These are phyloP conservation scores for Liolophura sinensis DNA, from an alignment of 1,140 invertebrate species.

Conservation along the genomic window DNA sequence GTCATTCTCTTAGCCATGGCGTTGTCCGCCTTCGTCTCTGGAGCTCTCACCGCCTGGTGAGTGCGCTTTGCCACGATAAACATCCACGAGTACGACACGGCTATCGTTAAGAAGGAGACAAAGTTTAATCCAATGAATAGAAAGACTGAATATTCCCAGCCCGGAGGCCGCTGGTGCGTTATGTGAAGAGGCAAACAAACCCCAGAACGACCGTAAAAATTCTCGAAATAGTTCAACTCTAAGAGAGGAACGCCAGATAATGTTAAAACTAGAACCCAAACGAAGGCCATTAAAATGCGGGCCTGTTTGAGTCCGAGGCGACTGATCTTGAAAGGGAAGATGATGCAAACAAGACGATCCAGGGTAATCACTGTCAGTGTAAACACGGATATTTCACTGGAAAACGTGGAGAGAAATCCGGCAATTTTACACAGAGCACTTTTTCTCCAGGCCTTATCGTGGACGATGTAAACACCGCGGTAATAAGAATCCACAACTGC, in stretches of 20 bases:
- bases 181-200: conserved; percentile 67
- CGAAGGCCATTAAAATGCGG: conserved; percentile 56
- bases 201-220: conserved; percentile 67
- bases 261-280: conserved; percentile 60
- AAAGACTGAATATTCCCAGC: conserved; percentile 68
- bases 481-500: conserved; percentile 62
- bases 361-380: conserved; percentile 67
- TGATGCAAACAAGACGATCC: conserved; percentile 65
- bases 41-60: conserved; percentile 55
- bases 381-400: conserved; percentile 69
- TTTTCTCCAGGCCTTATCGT: conserved; percentile 62
- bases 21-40: conserved; percentile 55
- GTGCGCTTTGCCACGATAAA: conserved; percentile 63
- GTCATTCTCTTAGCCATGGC: conserved; percentile 65
- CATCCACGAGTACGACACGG: conserved; percentile 65
- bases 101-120: conserved; percentile 63
- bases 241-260: conserved; percentile 61
- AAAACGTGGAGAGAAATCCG: conserved; percentile 71
- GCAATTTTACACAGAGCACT: conserved; percentile 63
- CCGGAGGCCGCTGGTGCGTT: conserved; percentile 62
- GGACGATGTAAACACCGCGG: conserved; percentile 63
- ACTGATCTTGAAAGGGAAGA: conserved; percentile 62
- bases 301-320: conserved; percentile 57
- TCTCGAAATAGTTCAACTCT: conserved; percentile 60
- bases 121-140: conserved; percentile 65